Evolutionary conservation across 1,140 invertebrate genomes (phyloP).

Genomic region (Cyclargus thomasi): DNA sequence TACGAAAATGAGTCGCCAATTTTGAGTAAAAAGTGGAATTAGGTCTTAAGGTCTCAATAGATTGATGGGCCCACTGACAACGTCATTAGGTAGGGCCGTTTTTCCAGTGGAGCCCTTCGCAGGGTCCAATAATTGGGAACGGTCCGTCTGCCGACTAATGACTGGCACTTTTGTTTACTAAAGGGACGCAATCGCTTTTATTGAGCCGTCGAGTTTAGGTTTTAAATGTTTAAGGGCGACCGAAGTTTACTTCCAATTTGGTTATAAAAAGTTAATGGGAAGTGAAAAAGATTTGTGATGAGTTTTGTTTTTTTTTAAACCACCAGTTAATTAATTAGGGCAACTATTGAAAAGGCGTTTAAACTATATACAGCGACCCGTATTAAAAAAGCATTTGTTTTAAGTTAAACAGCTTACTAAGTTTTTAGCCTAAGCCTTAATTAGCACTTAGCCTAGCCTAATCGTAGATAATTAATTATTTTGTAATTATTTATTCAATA

Average conservation of each 20-base stretch:
- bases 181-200: constrained; percentile 56
- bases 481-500: too few relatives aligned
- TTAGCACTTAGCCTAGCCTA: too few relatives aligned
- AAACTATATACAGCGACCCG: too few relatives aligned
- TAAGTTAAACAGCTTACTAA: too few relatives aligned
- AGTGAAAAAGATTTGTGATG: neutral
- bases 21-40: constrained; percentile 28
- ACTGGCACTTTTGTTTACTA: constrained; percentile 64
- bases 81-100: constrained; percentile 49
- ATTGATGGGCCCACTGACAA: constrained; percentile 61
- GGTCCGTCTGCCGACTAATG: constrained; percentile 61
- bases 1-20: constrained; percentile 20
- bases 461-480: too few relatives aligned
- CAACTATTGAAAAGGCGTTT: too few relatives aligned
- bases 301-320: constrained; percentile 18
- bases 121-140: constrained; percentile 52
- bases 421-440: too few relatives aligned
- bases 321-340: too few relatives aligned
- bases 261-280: constrained; percentile 14
- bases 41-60: constrained; percentile 48
- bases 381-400: too few relatives aligned
- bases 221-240: constrained; percentile 40
- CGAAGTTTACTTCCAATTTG: constrained; percentile 34
- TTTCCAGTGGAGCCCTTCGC: constrained; percentile 42
- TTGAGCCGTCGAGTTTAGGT: constrained; percentile 56